These are phyloP conservation scores for Tribolium madens DNA, from an alignment of 1,140 invertebrate species.

Conservation along the genomic window DNA sequence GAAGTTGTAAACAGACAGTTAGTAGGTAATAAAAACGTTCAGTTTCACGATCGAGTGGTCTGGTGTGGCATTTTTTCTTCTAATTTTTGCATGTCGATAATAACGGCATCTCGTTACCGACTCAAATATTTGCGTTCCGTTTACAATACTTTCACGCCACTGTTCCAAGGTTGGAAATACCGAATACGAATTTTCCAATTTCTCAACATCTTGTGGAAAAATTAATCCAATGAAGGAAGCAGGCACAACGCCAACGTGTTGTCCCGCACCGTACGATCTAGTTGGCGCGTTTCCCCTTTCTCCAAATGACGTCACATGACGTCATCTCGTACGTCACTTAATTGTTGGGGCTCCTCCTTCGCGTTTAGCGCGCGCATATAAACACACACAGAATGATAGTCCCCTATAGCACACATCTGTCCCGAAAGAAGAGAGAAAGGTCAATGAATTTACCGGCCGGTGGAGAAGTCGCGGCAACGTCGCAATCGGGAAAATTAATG, in stretches of 20 bases:
- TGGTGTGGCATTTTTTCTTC: background rate
- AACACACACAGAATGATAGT: background rate
- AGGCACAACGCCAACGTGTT: too few relatives aligned
- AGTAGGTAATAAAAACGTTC: background rate
- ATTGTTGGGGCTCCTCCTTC: background rate
- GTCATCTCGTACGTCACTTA: constrained; percentile 41
- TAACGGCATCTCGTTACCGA: background rate
- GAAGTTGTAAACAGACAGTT: constrained; percentile 19
- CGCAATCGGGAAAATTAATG: background rate
- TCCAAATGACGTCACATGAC: constrained; percentile 44
- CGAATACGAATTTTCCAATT: too few relatives aligned
- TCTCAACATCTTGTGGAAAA: too few relatives aligned
- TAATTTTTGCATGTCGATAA: background rate
- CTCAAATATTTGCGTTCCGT: background rate
- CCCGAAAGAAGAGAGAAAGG: constrained; percentile 17
- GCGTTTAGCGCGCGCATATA: constrained; percentile 6
- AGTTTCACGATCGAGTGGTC: background rate
- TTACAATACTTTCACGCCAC: too few relatives aligned
- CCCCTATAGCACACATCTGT: constrained; percentile 1
- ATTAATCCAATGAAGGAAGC: too few relatives aligned
- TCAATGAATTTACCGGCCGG: constrained; percentile 20
- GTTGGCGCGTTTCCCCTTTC: background rate
- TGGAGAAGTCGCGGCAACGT: background rate
- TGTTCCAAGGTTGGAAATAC: background rate
- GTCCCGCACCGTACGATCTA: too few relatives aligned